phyloP scores from a whole-genome alignment of 2,113 vertebrate species.

The Upupa epops region DNA sequence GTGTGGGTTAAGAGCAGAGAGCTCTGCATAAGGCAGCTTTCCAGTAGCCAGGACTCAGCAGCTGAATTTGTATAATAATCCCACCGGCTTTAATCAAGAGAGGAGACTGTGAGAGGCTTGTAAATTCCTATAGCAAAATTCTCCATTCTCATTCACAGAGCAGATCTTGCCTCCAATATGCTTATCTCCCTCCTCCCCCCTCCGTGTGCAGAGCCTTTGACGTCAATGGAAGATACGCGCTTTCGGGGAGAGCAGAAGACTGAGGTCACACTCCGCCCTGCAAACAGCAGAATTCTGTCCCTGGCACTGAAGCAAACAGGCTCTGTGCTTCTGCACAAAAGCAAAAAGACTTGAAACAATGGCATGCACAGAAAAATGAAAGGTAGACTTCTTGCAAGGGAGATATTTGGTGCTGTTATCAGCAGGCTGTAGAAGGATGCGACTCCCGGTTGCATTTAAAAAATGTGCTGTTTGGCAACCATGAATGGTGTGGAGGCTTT shows the following conservation, averaged over 20 bases:
- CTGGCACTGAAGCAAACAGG: not conserved
- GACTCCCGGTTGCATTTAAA: not conserved
- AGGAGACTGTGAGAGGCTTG: conserved; percentile 43
- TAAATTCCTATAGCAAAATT: conserved; percentile 68
- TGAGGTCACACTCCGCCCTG: conserved; percentile 41
- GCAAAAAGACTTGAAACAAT: not conserved
- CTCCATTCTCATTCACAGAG: conserved; percentile 39
- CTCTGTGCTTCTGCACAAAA: not conserved
- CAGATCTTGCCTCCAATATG: conserved; percentile 53
- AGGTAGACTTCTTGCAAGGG: not conserved
- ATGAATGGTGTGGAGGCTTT: conserved; percentile 4
- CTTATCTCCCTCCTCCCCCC: conserved; percentile 59
- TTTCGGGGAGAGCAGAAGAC: conserved; percentile 56
- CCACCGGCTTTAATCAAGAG: conserved; percentile 45
- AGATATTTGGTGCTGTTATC: not conserved
- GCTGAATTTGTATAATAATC: conserved; percentile 44
- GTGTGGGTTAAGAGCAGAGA: not conserved
- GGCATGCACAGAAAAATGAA: not conserved
- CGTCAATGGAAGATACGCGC: conserved; percentile 68
- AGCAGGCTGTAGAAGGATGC: conserved; percentile 12
- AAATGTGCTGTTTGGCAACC: conserved; percentile 8
- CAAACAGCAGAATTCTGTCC: conserved; percentile 23
- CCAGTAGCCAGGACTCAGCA: not conserved
- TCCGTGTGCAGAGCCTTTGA: conserved; percentile 58
- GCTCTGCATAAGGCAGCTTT: not conserved